Evolutionary conservation across 2,113 vertebrate genomes (phyloP).

Genomic region (Halcyon senegalensis): DNA sequence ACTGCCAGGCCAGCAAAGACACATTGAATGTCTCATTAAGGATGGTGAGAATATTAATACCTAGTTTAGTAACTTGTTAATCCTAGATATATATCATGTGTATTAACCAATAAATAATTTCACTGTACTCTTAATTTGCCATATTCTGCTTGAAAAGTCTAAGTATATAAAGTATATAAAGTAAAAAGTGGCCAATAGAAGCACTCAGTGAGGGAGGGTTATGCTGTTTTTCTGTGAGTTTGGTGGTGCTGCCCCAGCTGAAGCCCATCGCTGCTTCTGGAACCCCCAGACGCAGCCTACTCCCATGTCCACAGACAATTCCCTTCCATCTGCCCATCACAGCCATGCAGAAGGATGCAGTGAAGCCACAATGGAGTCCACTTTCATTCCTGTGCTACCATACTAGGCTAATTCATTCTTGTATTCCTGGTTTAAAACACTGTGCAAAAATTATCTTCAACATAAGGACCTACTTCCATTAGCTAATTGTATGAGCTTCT

Average conservation of each 20-base stretch:
- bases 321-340: not conserved
- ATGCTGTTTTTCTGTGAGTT: accelerated
- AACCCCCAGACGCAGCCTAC: accelerated
- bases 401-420: not conserved
- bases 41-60: not conserved
- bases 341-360: accelerated
- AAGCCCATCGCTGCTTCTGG: not conserved
- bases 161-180: not conserved
- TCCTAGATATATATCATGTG: not conserved
- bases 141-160: not conserved
- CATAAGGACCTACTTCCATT: not conserved
- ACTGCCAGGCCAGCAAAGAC: not conserved
- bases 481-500: not conserved
- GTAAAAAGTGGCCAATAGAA: not conserved
- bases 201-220: not conserved
- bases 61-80: not conserved
- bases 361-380: not conserved
- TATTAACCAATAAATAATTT: not conserved
- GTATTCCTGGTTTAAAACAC: not conserved
- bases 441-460: not conserved
- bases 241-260: not conserved
- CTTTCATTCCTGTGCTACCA: not conserved
- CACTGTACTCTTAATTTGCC: not conserved
- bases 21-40: not conserved
- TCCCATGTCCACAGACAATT: not conserved